Evolutionary conservation across 2,113 vertebrate genomes (phyloP), one percentile per base, ranked within the genome.

Genomic region (Ctenodactylus gundi): DNA sequence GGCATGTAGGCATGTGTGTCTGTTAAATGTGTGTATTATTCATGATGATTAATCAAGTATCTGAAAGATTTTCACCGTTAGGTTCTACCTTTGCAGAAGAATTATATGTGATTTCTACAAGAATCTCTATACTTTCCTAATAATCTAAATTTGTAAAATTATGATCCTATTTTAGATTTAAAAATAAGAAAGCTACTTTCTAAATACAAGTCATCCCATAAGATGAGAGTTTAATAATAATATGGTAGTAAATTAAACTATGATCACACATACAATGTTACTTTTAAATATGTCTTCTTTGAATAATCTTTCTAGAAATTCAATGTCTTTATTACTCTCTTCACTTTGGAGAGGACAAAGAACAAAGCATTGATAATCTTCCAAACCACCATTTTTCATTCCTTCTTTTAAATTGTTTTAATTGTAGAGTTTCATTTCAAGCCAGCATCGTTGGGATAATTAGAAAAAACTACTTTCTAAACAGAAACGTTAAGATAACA

Each of bases 131-230:
- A 77, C 41, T 72, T 93, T 60, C 67, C 60, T 65, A 81, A 85
- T 36, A 64, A 9, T 36, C 60, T 77, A 13, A 36, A 7, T 72
- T 95, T 85, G 76, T 65, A 7, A 72, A 70, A 49, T 72, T 85
- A 89, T 51, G 11, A 88, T 5, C n/a, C 36, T 36, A 25, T 78
- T 81, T 90, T 21, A 18, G 15, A 51, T 85, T 81, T 70, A 91
- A 91, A 88, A 23, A n/a, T 67, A 85, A 93, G 76, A 88, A 85
- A 70, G 2, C 18, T 76, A 57, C 73, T 81, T 90, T 80, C 81
- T 49, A 58, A 44, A 62, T 57, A 25, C 80, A 6, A 81, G 11
- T 88, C 53, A 90, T 49, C 34, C 34, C 88, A 41, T 25, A 58
- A 88, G 17, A 85, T 77, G 3, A 80, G 15, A 75, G 9, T 70